These are phyloP conservation scores for Orientallactaga sibirica DNA, from an alignment of 2,797 vertebrate species.

Conservation along the genomic window DNA sequence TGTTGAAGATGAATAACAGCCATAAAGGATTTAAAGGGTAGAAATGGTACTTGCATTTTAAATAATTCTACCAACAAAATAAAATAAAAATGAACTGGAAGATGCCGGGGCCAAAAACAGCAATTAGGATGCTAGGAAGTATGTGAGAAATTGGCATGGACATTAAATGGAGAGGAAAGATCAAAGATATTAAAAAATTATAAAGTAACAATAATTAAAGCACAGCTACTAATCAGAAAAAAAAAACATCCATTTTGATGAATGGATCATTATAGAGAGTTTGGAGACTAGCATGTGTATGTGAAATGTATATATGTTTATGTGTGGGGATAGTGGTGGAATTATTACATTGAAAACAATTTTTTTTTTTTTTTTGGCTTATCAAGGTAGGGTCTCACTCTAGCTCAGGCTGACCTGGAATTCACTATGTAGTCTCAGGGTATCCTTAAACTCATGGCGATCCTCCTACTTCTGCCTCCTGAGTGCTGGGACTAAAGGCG, in stretches of 20 bases:
- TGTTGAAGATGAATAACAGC: conserved; percentile 34
- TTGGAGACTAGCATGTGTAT: neutral
- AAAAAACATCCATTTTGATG: conserved; percentile 10
- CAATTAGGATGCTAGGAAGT: neutral
- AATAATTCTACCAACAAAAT: neutral
- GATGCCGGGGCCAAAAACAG: conserved; percentile 15
- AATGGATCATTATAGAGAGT: neutral
- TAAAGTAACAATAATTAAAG: conserved; percentile 41
- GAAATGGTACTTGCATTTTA: conserved; percentile 46
- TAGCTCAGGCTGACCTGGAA: too few relatives aligned
- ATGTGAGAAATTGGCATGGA: neutral
- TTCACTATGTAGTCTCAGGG: too few relatives aligned
- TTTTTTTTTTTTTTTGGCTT: too few relatives aligned
- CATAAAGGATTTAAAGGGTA: conserved; percentile 34
- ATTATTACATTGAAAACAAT: too few relatives aligned
- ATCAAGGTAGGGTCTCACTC: too few relatives aligned
- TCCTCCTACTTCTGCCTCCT: too few relatives aligned
- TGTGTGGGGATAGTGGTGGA: neutral
- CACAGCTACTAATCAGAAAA: neutral
- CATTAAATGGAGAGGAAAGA: neutral
- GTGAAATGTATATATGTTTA: neutral
- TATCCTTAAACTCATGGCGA: too few relatives aligned
- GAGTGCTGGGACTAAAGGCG: too few relatives aligned
- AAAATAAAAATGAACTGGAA: conserved; percentile 2
- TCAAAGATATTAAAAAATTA: neutral